Percentiles rank a stretch among this genome's conserved stretches.
Conservation (phyloP, 2,888 invertebrate genomes). For the Pemphredon lugubris region DNA sequence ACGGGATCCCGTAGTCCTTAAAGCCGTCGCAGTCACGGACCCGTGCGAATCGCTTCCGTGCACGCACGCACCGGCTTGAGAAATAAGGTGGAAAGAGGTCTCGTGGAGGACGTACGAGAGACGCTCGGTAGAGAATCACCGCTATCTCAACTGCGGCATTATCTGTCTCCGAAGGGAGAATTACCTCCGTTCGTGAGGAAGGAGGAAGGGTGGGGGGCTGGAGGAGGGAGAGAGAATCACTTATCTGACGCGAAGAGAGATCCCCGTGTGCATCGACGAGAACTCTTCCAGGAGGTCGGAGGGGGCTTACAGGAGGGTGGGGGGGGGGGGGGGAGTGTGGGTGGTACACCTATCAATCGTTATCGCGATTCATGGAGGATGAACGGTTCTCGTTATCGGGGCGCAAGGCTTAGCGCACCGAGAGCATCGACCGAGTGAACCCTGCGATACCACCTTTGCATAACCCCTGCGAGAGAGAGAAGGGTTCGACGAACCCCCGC, state of each 20-base stretch:
- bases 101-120: neutral
- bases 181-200: conserved; percentile 36
- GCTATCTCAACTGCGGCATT: conserved; percentile 27
- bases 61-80: neutral
- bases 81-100: conserved; percentile 5
- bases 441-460: conserved; percentile 10
- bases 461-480: neutral
- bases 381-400: conserved; percentile 50
- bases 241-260: conserved; percentile 30
- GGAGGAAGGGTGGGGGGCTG: too few species aligned
- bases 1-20: too few species aligned
- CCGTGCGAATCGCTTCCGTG: conserved; percentile 6
- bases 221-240: conserved; percentile 28
- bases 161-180: conserved; percentile 29
- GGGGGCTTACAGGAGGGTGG: too few species aligned
- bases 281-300: neutral
- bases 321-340: too few species aligned
- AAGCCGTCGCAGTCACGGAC: too few species aligned
- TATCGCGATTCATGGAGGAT: conserved; percentile 33
- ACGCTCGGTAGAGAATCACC: conserved; percentile 14
- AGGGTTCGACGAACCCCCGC: conserved; percentile 26
- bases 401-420: conserved; percentile 24
- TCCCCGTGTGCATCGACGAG: neutral
- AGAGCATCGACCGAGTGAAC: conserved; percentile 19
- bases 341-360: conserved; percentile 49